Evolutionary conservation across 2,888 invertebrate species (phyloP), one percentile per base, ranked within the genome.

Genomic region (Apantesis nais): DNA sequence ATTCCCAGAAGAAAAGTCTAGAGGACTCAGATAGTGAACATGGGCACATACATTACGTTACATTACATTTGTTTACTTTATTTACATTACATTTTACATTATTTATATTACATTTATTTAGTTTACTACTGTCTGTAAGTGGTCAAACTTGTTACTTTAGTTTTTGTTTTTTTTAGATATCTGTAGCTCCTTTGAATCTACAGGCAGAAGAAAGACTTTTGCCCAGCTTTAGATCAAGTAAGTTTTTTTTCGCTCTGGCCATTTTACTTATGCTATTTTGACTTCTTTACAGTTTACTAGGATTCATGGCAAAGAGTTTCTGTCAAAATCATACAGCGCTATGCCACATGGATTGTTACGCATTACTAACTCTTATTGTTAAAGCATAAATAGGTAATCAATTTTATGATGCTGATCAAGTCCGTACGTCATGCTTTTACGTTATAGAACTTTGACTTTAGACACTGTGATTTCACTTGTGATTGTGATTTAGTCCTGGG

Each of bases 151-250:
- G 22, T 22, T 0, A 4, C 22, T 48, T 2, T 5, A 44, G 16
- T 19, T 44, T 19, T 44, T 0, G 5, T 37, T 22, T 12, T 69
- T 79, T 80, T 60, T 70, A 79, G 80, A 76, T 74, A 74, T 60
- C 60, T 22, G 44, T 67, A 34, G 44, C 22, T 29, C 69, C 75
- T 25, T 9, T 73, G 61, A 61, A 22, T 39, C 25, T 67, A 68
- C 62, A 64, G 16, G 70, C 69, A 52, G 68, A 22, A 44, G 11
- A 39, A 25, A 48, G 19, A 2, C 39, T 61, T 61, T 67, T 19
- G 34, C 71, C 73, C 12, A 75, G 74, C 58, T 79, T 73, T 67
- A 67, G 62, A 48, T 71, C 58, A 34, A 70, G 70, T 68, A 65
- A 58, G 64, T 41, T 48, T 41, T 41, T 52, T 19, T 39, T 61